Base-by-base conservation (phyloP, 30 jellyfish, hydroid and myxozoan genomes). In the Nemopilema nomurai region DNA sequence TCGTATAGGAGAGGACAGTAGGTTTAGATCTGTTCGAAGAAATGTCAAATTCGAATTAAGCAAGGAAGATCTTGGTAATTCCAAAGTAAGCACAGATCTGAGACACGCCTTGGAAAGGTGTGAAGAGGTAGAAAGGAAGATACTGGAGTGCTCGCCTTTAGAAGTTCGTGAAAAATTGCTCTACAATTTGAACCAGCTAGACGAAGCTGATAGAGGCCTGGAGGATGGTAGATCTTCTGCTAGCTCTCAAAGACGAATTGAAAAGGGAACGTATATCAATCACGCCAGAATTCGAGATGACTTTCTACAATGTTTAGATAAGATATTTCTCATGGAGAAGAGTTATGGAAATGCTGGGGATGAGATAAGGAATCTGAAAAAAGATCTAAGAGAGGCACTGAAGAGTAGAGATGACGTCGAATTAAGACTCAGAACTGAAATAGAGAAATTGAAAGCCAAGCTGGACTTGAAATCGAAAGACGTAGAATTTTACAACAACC, bases 331-430 rank as follows among this genome's bases (percentile, higher is more conserved):
- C 19, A 78, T 87, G 92, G 99, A 94, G 80, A 75, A 84, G 27
- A 85, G 94, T 33, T 94, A 85, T 82, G 88, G 86, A 9, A 75
- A 52, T 74, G 97, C 99, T 28, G 97, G 90, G 77, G 91, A 76
- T 18, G 99, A 94, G 77, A 87, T 90, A 22, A 74, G 62, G 28
- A 74, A 67, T 19, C 77, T 94, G 80, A 77, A 89, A 68, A 24
- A 65, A 21, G 93, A 81, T 22, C 51, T 91, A 8, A 66, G 76
- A 74, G 85, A 30, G 0, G 90, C 95, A 1, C n/a, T 62, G 33
- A 76, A 71, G 63, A 89, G 82, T 0, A 89, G 80, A 71, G 97
- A 89, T 32, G 69, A 57, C 27, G 30, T 71, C 26, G 97, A 81
- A 67, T 71, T 71, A 8, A 28, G 24, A 4, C 67, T 80, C 49